Conservation (phyloP, 37 sponge, comb jelly and placozoan genomes). For the Axinella damicornis region DNA sequence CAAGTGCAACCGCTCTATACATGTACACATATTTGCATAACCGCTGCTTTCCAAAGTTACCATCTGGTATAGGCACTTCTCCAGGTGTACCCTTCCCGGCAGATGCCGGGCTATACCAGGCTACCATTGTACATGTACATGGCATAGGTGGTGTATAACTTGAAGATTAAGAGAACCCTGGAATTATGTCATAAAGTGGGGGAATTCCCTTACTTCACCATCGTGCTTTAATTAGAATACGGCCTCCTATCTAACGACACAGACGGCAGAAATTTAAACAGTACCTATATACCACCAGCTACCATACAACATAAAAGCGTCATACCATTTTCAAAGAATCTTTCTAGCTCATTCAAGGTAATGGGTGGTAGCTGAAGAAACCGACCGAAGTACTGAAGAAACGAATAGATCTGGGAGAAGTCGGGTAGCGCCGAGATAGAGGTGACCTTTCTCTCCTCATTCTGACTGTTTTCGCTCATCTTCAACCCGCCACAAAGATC, state of each 20-base stretch:
- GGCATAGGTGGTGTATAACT: too few species aligned
- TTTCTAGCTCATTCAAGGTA: constrained; percentile 44
- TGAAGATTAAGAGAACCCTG: not conserved
- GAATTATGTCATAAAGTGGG: not conserved
- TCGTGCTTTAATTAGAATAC: constrained; percentile 43
- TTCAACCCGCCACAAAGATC: not conserved
- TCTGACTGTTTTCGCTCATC: not conserved
- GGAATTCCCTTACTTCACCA: not conserved
- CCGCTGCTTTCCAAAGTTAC: too few species aligned
- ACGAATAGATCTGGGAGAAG: constrained; percentile 59
- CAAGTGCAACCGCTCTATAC: too few species aligned
- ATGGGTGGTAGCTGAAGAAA: constrained; percentile 35
- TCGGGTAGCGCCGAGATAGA: constrained; percentile 41
- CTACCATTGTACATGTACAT: too few species aligned
- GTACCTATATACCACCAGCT: not conserved
- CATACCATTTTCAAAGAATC: constrained; percentile 56
- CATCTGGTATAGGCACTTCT: too few species aligned
- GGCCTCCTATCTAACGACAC: not conserved
- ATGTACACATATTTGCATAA: too few species aligned
- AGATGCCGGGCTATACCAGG: too few species aligned
- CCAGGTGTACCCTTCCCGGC: too few species aligned
- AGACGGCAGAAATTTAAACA: not conserved
- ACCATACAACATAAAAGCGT: not conserved
- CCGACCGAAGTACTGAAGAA: constrained; percentile 45
- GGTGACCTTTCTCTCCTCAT: not conserved